These are phyloP conservation scores for Drosophila ananassae DNA, from an alignment of 1,140 invertebrate species.

Conservation along the genomic window DNA sequence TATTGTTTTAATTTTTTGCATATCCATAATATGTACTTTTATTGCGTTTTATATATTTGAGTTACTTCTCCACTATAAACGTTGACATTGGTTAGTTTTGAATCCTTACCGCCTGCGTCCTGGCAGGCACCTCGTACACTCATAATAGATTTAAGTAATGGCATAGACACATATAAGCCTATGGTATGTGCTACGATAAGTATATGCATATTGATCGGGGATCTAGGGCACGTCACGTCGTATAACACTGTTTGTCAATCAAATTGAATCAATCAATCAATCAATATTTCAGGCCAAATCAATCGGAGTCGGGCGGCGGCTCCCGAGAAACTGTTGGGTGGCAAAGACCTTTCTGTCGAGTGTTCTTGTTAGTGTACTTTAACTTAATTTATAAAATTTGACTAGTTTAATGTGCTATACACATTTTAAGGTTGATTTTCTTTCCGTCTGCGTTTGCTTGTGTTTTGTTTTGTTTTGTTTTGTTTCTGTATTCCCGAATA, in stretches of 20 bases:
- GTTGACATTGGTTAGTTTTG: conserved; percentile 59
- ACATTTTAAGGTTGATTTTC: conserved; percentile 67
- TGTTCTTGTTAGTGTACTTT: conserved; percentile 69
- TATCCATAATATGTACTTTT: conserved; percentile 55
- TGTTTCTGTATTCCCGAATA: conserved; percentile 41
- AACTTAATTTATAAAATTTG: conserved; percentile 80
- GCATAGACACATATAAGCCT: conserved; percentile 66
- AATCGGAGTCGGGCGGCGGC: conserved; percentile 4
- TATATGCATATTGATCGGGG: conserved; percentile 56
- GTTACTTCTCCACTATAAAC: conserved; percentile 39
- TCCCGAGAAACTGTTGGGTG: conserved; percentile 11
- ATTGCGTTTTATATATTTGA: conserved; percentile 48
- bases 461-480: conserved; percentile 13
- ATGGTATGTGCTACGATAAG: conserved; percentile 51
- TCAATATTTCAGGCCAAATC: conserved; percentile 23
- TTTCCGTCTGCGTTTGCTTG: conserved; percentile 24
- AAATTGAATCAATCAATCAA: conserved; percentile 17
- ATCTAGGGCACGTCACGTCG: conserved; percentile 48
- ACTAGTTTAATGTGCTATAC: conserved; percentile 83
- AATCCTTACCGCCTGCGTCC: conserved; percentile 24
- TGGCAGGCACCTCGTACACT: conserved; percentile 37
- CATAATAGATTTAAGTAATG: conserved; percentile 43
- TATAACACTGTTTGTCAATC: conserved; percentile 22
- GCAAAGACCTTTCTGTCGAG: conserved; percentile 44
- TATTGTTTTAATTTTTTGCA: conserved; percentile 22